Percentiles rank a stretch among this genome's conserved stretches.
phyloP scores from a whole-genome alignment of 2,113 vertebrate genomes.

The Todiramphus chloris region DNA sequence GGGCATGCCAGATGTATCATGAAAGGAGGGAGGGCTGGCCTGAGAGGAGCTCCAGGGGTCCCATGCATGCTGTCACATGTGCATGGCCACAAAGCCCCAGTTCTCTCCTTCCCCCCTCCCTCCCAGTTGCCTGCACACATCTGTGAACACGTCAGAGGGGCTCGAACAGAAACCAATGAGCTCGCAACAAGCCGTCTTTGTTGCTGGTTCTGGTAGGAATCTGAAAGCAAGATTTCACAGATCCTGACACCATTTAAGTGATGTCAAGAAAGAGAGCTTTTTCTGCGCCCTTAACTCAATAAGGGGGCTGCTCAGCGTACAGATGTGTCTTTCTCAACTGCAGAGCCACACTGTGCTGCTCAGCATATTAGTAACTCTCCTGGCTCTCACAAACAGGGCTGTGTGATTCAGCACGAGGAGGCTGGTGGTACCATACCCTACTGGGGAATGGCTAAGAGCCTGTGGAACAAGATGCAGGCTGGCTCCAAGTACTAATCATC shows the following conservation, averaged over 20 bases:
- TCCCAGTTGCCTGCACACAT: constrained; percentile 22
- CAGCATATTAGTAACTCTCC: not conserved
- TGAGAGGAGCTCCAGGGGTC: not conserved
- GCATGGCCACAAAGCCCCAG: not conserved
- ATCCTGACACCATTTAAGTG: constrained; percentile 42
- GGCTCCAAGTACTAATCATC: not conserved
- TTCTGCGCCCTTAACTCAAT: not conserved
- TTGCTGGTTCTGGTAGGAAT: constrained; percentile 30
- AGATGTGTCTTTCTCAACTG: constrained; percentile 42
- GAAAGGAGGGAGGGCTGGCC: not conserved
- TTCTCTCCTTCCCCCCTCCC: not conserved
- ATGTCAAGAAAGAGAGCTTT: constrained; percentile 28
- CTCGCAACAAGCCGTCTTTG: constrained; percentile 57
- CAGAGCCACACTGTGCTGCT: constrained; percentile 1
- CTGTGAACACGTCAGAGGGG: constrained; percentile 37
- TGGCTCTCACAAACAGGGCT: constrained; percentile 5
- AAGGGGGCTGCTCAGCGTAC: not conserved
- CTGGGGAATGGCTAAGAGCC: not conserved
- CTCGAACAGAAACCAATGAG: constrained; percentile 16
- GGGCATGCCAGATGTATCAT: not conserved
- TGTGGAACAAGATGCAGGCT: not conserved
- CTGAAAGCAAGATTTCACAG: constrained; percentile 48
- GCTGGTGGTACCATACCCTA: constrained; percentile 38
- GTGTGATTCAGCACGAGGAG: not conserved
- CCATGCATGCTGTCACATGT: not conserved